Base-by-base conservation (phyloP, 2,888 invertebrate species). In the Pyrocoelia pectoralis region DNA sequence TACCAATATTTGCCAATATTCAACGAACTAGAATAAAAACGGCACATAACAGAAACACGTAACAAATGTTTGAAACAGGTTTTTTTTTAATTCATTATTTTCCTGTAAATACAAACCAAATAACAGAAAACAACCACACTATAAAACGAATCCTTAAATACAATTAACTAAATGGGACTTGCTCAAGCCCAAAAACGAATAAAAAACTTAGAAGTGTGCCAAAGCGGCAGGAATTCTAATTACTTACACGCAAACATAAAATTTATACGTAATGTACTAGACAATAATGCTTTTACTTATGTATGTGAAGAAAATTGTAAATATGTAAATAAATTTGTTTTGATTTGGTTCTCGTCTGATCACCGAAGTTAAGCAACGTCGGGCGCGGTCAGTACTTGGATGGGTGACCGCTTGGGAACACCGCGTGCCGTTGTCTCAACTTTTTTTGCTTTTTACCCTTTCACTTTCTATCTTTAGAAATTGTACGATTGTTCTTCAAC, bases 401-500 rank as follows among this genome's bases (percentile, higher is more conserved):
- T 51, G 51, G 51, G 51, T 29, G 51, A 51, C 29, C 29, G 51
- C 29, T 51, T 51, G 29, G 29, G 51, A 51, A 51, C 51, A 51
- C 29, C 5, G 28, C 29, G 28, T 29, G 29, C 51, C 5, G 29
- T 51, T 51, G 51, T 29, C 29, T 29, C 28, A n/a, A n/a, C 29
- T 14, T 51, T 29, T 51, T 51, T 51, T 12, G 4, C 40, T 40
- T n/a, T n/a, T n/a, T n/a, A n/a, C n/a, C n/a, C n/a, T n/a, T n/a
- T n/a, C n/a, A n/a, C n/a, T n/a, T n/a, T n/a, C n/a, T n/a, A n/a
- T n/a, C n/a, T n/a, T n/a, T n/a, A n/a, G n/a, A n/a, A n/a, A n/a
- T n/a, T n/a, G n/a, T n/a, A n/a, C n/a, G n/a, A n/a, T n/a, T n/a
- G n/a, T n/a, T n/a, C n/a, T n/a, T n/a, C n/a, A n/a, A n/a, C n/a